Percentiles rank a stretch among this genome's conserved stretches.
Conservation (phyloP, 2,797 vertebrate genomes). For the Petrocephalus sullivani region DNA sequence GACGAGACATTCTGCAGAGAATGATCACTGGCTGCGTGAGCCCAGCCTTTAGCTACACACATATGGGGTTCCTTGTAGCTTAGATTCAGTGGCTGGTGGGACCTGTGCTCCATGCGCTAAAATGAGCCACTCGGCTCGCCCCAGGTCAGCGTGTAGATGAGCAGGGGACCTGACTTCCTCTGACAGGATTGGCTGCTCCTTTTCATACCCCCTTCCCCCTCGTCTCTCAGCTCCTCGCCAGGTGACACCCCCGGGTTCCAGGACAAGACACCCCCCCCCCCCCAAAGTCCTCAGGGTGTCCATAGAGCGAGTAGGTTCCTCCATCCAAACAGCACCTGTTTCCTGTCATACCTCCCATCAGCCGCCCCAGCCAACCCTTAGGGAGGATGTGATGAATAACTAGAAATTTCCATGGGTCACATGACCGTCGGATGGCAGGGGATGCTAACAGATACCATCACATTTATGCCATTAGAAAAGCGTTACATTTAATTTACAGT, state of each 20-base stretch:
- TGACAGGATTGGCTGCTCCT: constrained; percentile 69
- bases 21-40: background rate
- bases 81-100: background rate
- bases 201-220: constrained; percentile 63
- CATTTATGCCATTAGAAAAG: background rate
- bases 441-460: background rate
- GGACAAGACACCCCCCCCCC: constrained; percentile 39
- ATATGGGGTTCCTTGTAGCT: background rate
- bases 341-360: background rate
- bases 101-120: constrained; percentile 38
- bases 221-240: constrained; percentile 47
- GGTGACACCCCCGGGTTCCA: constrained; percentile 71
- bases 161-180: constrained; percentile 60
- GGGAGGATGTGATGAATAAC: background rate
- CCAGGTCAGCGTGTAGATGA: constrained; percentile 60
- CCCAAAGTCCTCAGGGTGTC: constrained; percentile 39
- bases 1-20: background rate
- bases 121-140: constrained; percentile 38
- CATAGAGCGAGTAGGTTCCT: constrained; percentile 32
- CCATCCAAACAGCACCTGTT: constrained; percentile 23
- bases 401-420: background rate
- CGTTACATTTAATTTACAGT: background rate
- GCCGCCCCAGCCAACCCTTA: constrained; percentile 3
- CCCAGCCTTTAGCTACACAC: background rate
- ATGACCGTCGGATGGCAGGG: background rate